Base-by-base conservation (phyloP, 2,888 invertebrate genomes). In the Nowickia ferox region DNA sequence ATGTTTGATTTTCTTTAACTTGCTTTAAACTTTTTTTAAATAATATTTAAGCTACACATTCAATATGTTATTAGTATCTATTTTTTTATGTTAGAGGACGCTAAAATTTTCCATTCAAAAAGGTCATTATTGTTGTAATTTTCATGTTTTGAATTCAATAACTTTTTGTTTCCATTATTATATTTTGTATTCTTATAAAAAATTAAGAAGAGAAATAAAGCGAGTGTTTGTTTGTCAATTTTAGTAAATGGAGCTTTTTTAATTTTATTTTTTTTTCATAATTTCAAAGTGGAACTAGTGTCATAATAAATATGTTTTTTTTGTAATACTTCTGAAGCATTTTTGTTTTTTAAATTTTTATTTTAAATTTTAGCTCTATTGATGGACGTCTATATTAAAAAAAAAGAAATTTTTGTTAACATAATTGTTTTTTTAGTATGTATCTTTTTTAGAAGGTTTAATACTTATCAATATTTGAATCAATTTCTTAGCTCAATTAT, bases 31-130 rank as follows among this genome's bases (percentile, higher is more conserved):
- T 72, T 66, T 77, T 81, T 63, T 76, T 80, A 83, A 86, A 79
- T 72, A 80, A 83, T 77, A 83, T 72, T 79, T 83, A 86, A 84
- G 86, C 83, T 86, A 80, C 65, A 79, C 86, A 74, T 72, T 72
- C 40, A 72, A 72, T 83, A 66, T 66, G 51, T 72, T 72, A 42
- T 65, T 75, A 66, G 44, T 84, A 55, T 81, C 76, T 78, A 51
- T 72, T 53, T 68, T 63, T 80, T 79, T 83, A 46, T 75, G 61
- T 65, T 84, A 72, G 84, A 86, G 86, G 86, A 86, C 86, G 86
- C 86, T 86, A 86, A 84, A 83, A 86, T 76, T 86, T 86, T 86
- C 86, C 86, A 86, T 86, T 86, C 83, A 83, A 86, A 86, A 86
- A 86, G 86, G 86, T 86, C 86, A 86, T 86, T 55, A 72, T 76